Base-by-base conservation (phyloP, 2,797 vertebrate genomes). In the Podargus strigoides region DNA sequence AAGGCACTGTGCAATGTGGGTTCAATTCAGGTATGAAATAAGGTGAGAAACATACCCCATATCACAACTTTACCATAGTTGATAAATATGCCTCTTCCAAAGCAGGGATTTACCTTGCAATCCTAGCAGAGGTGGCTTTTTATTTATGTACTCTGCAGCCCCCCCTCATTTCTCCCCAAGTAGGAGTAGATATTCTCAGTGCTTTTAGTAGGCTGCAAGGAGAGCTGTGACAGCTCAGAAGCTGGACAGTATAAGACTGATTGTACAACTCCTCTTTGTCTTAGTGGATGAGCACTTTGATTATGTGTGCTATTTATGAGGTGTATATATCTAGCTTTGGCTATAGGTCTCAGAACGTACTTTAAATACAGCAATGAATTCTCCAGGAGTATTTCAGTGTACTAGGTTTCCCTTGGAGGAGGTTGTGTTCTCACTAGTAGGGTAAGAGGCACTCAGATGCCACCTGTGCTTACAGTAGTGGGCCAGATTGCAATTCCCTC, bases 161-260 rank as follows among this genome's bases (percentile, higher is more conserved):
- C 27, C 19, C 5, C 7, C 44, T 5, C 1, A 1, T 49, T 78
- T 12, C 23, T 87, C 21, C 42, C 13, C 18, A 21, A 0, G 0
- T 1, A 68, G 46, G 11, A 59, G 9, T 7, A 50, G 67, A 23
- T 23, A 5, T 13, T 78, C 13, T 19, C 50, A 70, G 28, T 52
- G 72, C 30, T 81, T 58, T 47, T 19, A 81, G 41, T 2, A 36
- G n/a, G 8, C 36, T 86, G 49, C 39, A 68, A 39, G 34, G 30
- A 52, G 37, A 63, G 32, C 41, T 73, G 19, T 44, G 28, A 22
- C 28, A 39, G 14, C 22, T 68, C 63, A 69, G 44, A 41, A 75
- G 55, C 32, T 3, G 9, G 17, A 47, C n/a, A 28, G 9, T 13
- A 5, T 30, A 39, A 30, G 15, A 12, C 18, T 62, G 56, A 26